Base-by-base conservation (phyloP, 1,140 invertebrate genomes). In the Euglossa dilemma region DNA sequence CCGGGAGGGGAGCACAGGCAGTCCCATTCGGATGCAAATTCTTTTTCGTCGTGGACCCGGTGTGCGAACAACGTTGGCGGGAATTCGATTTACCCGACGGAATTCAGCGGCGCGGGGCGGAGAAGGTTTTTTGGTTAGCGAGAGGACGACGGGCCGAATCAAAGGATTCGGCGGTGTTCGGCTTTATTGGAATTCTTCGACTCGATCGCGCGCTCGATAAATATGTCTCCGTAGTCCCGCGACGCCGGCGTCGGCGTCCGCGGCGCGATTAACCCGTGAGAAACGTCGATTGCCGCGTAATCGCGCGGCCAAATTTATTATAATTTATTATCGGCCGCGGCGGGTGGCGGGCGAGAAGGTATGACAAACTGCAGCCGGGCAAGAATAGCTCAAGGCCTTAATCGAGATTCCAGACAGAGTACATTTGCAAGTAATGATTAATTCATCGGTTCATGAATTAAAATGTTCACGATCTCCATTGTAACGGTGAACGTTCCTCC, bases 381-480 rank as follows among this genome's bases (percentile, higher is more conserved):
- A 56, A 88, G 86, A 87, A 83, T 78, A 76, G 86, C 79, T 88
- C 66, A 87, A 87, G 78, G 83, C 74, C 74, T 66, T 87, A 87
- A 80, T 87, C 86, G 87, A 71, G 75, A 82, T 88, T 76, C 79
- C 83, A 87, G 78, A 79, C 87, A 67, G 64, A 76, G 78, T 71
- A 82, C 82, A 85, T 89, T 89, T 88, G 81, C 81, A 87, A 89
- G 82, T 78, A 77, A 89, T 89, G 87, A 88, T 84, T 89, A 89
- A 89, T 89, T 89, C 87, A 89, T 89, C 77, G 87, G 73, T 86
- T 89, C 87, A 88, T 89, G 87, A 89, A 89, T 89, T 89, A 89
- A 89, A 88, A 89, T 86, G 80, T 89, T 89, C 87, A 89, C 87
- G 87, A 89, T 89, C 84, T 86, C 84, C 80, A 88, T 89, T 89